phyloP scores from a whole-genome alignment of 1,140 invertebrate genomes.

The Temnothorax curvispinosus region DNA sequence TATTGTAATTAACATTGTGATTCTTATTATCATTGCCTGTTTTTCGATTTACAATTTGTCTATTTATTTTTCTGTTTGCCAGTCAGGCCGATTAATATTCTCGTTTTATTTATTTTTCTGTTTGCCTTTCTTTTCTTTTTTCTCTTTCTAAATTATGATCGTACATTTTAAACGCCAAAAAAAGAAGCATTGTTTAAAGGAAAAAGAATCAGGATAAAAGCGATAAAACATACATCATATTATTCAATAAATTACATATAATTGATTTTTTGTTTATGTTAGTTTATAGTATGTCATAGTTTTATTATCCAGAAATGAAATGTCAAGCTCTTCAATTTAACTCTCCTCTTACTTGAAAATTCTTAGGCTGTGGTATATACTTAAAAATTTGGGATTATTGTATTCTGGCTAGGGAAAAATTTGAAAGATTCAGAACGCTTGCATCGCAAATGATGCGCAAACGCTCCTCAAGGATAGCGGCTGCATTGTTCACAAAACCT shows the following conservation, averaged over 20 bases:
- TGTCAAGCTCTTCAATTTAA: background rate
- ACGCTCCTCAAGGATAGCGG: background rate
- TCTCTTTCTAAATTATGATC: background rate
- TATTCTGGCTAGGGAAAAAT: constrained; percentile 11
- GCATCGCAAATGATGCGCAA: constrained; percentile 16
- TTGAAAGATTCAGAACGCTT: constrained; percentile 19
- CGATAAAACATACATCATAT: background rate
- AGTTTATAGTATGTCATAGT: background rate
- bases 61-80: too few relatives aligned
- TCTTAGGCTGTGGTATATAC: background rate
- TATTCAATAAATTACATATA: background rate
- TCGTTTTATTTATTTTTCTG: too few relatives aligned
- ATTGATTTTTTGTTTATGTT: background rate
- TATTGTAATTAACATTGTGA: background rate
- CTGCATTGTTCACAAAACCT: constrained; percentile 40
- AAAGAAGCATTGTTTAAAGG: background rate
- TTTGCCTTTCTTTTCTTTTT: background rate
- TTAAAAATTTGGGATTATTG: constrained; percentile 30
- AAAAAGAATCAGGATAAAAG: background rate
- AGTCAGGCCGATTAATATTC: too few relatives aligned
- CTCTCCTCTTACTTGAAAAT: background rate
- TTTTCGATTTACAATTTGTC: background rate
- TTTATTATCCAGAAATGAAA: background rate
- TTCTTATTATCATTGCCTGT: background rate
- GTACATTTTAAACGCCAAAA: background rate